Evolutionary conservation across 2,797 vertebrate species (phyloP).

Genomic region (Myoxocephalus aenaeus): DNA sequence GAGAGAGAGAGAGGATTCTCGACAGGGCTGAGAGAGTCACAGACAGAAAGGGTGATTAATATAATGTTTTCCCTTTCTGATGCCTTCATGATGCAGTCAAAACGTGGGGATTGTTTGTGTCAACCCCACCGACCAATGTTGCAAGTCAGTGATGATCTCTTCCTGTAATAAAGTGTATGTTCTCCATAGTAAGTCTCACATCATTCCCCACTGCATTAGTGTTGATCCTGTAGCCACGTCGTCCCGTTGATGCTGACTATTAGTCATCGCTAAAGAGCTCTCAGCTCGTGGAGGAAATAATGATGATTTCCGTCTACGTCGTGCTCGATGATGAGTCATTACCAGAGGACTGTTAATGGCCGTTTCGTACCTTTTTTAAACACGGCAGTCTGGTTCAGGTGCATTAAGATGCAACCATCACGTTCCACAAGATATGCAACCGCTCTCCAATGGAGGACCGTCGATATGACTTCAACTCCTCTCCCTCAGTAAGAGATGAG

Average conservation of each 20-base stretch:
- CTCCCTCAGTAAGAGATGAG: neutral
- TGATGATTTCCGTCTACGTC: slow-evolving; percentile 27
- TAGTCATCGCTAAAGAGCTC: slow-evolving; percentile 46
- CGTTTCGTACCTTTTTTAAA: slow-evolving; percentile 17
- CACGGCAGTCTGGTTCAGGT: slow-evolving; percentile 1
- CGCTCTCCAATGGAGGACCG: slow-evolving; percentile 3
- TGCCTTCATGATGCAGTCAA: slow-evolving; percentile 14
- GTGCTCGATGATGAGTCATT: slow-evolving; percentile 45
- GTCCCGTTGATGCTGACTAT: slow-evolving; percentile 25
- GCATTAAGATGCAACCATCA: slow-evolving; percentile 20
- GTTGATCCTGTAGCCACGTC: slow-evolving; percentile 22
- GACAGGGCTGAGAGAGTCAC: neutral
- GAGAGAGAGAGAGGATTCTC: too few species aligned
- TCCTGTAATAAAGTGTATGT: neutral
- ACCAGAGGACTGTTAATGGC: slow-evolving; percentile 42
- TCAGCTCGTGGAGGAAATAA: slow-evolving; percentile 38
- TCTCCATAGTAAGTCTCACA: neutral
- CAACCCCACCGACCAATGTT: neutral
- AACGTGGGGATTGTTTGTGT: slow-evolving; percentile 6
- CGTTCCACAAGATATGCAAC: neutral
- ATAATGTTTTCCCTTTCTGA: neutral
- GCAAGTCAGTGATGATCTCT: neutral
- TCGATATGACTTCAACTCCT: slow-evolving; percentile 10
- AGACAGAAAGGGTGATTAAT: neutral
- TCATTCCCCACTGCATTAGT: neutral